Base-by-base conservation (phyloP, 1,140 invertebrate species). In the Ganaspis sp. region DNA sequence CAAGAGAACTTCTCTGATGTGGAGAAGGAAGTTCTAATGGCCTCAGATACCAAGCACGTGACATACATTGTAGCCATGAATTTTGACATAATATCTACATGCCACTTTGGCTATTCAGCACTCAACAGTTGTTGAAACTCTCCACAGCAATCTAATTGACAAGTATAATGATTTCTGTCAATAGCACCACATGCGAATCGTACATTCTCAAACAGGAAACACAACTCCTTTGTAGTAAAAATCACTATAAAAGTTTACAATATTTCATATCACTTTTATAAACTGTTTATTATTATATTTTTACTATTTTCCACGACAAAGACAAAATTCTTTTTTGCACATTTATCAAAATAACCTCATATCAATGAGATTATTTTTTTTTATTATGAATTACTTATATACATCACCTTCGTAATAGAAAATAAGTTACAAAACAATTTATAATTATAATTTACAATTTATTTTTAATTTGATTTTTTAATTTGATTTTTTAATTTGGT, bases 71-170 rank as follows among this genome's bases (percentile, higher is more conserved):
- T n/a, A 64, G 21, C 26, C 54, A 26, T 64, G 58, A 64, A 64
- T 64, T 64, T 64, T 21, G 15, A 64, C 58, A 29, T 29, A 34
- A 23, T 64, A 64, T 64, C 58, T 29, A 64, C 23, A 12, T 64
- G 26, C 58, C 23, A 64, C 26, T 64, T 64, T 4, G 23, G 23
- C 23, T 29, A 64, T 64, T 64, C 58, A 29, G 58, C 29, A 26
- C 26, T 64, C 58, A 64, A 64, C 58, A 64, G 58, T 64, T 64
- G 58, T 64, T 64, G 26, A 64, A 64, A 64, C 58, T 64, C 58
- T 49, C 45, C n/a, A 26, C 12, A 29, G 58, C 29, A 64, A 29
- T 29, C 15, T 64, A n/a, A 64, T 64, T 8, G 26, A 64, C 58
- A 64, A 64, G 58, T 29, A n/a, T 15, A 17, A 64, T 64, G 11